Evolutionary conservation across 35 echinoderm and acorn worm species (phyloP).

Genomic region (Diadema setosum): DNA sequence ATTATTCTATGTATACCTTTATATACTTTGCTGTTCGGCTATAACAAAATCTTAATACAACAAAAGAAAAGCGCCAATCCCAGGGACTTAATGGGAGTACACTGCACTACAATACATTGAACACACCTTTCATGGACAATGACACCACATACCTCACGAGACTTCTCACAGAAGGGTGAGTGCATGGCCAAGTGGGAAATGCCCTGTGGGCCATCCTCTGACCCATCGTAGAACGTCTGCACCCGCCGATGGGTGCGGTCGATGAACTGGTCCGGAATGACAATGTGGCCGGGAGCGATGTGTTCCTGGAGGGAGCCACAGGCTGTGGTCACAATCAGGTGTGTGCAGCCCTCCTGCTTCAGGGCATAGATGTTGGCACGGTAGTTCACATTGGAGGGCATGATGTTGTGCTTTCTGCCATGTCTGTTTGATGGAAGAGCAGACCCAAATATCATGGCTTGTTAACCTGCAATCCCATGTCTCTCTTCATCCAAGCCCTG

Average conservation of each 20-base stretch:
- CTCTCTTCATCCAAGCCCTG: neutral
- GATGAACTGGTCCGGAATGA: conserved; percentile 87
- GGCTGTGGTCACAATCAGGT: conserved; percentile 75
- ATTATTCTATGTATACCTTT: no score
- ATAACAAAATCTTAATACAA: no score
- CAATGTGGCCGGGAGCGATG: conserved; percentile 76
- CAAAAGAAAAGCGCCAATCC: no score
- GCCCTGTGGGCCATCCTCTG: conserved; percentile 47
- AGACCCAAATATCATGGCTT: no score
- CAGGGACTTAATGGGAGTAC: no score
- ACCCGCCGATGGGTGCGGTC: conserved; percentile 73
- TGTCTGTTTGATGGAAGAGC: conserved; percentile 52
- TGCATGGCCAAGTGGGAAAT: conserved; percentile 72
- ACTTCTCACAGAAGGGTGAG: conserved; percentile 35
- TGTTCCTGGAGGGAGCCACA: conserved; percentile 88
- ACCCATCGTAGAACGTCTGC: conserved; percentile 85
- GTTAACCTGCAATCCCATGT: neutral
- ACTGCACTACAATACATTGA: neutral
- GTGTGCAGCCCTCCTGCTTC: conserved; percentile 72
- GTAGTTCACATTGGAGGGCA: conserved; percentile 82
- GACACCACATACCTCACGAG: neutral
- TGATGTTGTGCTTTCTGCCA: conserved; percentile 59
- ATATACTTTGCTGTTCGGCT: no score
- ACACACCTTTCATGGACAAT: neutral
- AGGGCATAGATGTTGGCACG: conserved; percentile 81